These are phyloP conservation scores for Pseudorasbora parva DNA, from an alignment of 2,113 vertebrate genomes.

Conservation along the genomic window DNA sequence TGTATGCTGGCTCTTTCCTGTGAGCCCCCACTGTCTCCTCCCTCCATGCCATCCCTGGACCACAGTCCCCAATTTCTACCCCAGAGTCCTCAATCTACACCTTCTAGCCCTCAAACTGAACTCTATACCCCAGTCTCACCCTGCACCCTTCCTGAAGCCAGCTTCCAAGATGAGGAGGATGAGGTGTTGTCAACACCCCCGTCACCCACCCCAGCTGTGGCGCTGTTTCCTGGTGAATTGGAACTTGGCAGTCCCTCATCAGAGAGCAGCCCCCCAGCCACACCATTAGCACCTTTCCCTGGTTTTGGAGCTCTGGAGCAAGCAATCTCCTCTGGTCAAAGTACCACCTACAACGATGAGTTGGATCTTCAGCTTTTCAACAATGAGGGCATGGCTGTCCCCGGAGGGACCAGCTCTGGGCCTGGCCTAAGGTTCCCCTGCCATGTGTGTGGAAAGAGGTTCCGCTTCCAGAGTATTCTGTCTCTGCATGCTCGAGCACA, in stretches of 20 bases:
- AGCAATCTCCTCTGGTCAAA: constrained; percentile 73
- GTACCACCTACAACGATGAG: constrained; percentile 79
- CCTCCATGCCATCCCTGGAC: constrained; percentile 75
- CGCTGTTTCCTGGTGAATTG: constrained; percentile 74
- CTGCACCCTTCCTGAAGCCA: constrained; percentile 63
- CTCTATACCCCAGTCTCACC: constrained; percentile 71
- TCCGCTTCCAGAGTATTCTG: constrained; percentile 91
- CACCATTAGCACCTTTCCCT: constrained; percentile 65
- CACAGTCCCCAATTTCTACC: constrained; percentile 73
- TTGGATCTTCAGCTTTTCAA: constrained; percentile 89
- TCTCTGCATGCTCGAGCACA: constrained; percentile 90
- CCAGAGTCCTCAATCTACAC: constrained; percentile 68
- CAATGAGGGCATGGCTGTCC: constrained; percentile 73
- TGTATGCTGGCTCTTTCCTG: constrained; percentile 77
- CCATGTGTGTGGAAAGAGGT: constrained; percentile 89
- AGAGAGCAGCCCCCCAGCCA: constrained; percentile 71
- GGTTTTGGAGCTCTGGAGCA: constrained; percentile 76
- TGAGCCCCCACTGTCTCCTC: constrained; percentile 74
- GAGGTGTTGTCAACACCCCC: constrained; percentile 66
- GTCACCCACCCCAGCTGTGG: constrained; percentile 74
- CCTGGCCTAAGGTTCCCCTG: constrained; percentile 82
- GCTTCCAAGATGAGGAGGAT: constrained; percentile 62
- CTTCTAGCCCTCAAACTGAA: constrained; percentile 64
- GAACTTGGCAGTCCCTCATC: constrained; percentile 65
- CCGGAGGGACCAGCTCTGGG: constrained; percentile 61